Conservation (phyloP, 2,797 vertebrate species). For the Taenioides sp. region DNA sequence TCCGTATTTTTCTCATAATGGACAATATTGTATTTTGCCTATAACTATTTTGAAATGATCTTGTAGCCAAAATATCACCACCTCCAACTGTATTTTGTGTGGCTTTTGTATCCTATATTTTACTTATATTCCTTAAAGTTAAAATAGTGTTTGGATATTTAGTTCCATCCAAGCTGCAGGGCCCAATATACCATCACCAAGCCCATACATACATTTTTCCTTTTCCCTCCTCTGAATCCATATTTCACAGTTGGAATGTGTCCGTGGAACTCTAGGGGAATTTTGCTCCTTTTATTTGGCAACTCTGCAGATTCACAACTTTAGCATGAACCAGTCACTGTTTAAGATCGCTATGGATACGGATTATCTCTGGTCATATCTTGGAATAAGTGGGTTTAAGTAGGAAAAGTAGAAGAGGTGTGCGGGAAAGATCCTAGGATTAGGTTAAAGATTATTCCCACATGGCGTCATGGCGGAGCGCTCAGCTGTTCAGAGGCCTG, state of each 20-base stretch:
- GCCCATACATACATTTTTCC: slow-evolving; percentile 5
- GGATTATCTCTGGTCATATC: background rate
- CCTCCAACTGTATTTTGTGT: too few relatives aligned
- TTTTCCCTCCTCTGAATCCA: background rate
- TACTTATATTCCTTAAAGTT: background rate
- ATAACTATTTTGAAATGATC: too few relatives aligned
- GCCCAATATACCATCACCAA: background rate
- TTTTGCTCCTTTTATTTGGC: slow-evolving; percentile 1
- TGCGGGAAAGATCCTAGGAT: background rate
- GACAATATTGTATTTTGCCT: too few relatives aligned
- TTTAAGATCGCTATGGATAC: too few relatives aligned
- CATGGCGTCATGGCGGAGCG: slow-evolving; percentile 19
- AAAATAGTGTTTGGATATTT: background rate
- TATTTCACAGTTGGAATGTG: slow-evolving; percentile 9
- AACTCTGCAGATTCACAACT: background rate
- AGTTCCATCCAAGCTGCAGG: background rate
- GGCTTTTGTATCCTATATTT: too few relatives aligned
- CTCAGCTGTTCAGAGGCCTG: slow-evolving; percentile 54
- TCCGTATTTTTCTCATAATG: too few relatives aligned
- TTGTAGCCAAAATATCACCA: too few relatives aligned
- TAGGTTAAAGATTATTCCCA: slow-evolving; percentile 28
- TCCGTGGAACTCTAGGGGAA: slow-evolving; percentile 2
- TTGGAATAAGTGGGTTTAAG: background rate
- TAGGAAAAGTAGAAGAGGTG: background rate
- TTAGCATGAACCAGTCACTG: background rate